These are phyloP conservation scores for Strigamia crassipes DNA, from an alignment of 2,888 invertebrate species.

Conservation along the genomic window DNA sequence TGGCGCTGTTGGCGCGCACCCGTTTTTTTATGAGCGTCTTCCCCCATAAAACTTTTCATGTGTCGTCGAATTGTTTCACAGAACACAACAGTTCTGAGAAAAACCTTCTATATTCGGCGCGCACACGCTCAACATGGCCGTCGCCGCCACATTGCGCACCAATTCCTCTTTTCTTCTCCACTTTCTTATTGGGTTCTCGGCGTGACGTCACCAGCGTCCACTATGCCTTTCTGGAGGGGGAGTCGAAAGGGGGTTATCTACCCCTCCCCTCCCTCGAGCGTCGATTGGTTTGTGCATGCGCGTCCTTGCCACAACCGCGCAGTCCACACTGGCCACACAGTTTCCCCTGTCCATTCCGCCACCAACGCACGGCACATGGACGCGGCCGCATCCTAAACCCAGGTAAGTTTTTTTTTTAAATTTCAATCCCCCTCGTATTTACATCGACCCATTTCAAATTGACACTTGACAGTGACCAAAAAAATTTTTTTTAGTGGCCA, in stretches of 20 bases:
- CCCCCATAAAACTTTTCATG: slow-evolving; percentile 4
- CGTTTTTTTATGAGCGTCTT: background rate
- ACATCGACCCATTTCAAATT: too few species aligned
- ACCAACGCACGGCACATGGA: background rate
- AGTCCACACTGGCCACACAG: background rate
- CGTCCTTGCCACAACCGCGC: background rate
- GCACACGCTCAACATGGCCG: too few species aligned
- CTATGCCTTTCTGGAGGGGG: background rate
- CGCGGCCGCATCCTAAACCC: background rate
- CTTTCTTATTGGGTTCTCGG: background rate
- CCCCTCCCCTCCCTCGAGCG: slow-evolving; percentile 10
- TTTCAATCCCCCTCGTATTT: too few species aligned
- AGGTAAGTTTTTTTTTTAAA: too few species aligned
- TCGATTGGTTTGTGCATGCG: slow-evolving; percentile 2
- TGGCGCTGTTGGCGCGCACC: background rate
- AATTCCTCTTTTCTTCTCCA: background rate
- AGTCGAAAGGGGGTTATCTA: background rate
- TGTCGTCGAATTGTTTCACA: slow-evolving; percentile 10
- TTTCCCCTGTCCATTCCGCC: background rate
- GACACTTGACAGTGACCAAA: too few species aligned
- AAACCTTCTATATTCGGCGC: background rate
- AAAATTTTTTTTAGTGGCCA: too few species aligned
- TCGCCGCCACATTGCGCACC: too few species aligned
- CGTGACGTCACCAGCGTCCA: background rate
- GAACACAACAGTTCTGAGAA: slow-evolving; percentile 1